Base-by-base conservation (phyloP, 1,140 invertebrate genomes). In the Platorchestia sp. region DNA sequence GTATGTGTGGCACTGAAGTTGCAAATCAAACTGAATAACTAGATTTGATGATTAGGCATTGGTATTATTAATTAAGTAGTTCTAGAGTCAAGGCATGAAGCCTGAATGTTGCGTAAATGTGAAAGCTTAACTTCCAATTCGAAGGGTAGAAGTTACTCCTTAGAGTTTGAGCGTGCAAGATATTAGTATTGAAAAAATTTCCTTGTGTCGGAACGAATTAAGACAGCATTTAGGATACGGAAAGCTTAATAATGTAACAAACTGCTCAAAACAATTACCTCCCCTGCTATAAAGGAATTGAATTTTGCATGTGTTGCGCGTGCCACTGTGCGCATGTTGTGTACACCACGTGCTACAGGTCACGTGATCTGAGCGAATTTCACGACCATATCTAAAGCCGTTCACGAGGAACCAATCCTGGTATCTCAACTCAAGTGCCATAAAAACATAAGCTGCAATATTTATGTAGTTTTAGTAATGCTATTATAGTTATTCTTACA, bases 391-490 rank as follows among this genome's bases (percentile, higher is more conserved):
- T 75, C 59, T 75, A 27, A 75, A 75, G 59, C 27, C 27, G 59
- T 75, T 75, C 59, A 75, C 36, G 45, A 47, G 91, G 40, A 93
- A 36, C 45, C 40, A 45, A 16, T 93, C 45, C 91, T 16, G 91
- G 44, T 45, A 47, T 93, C 91, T 93, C 91, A 93, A 93, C 91
- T 93, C 91, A 93, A 45, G 91, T 93, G 91, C 91, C 91, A 93
- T 93, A 93, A 93, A 14, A 10, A 14, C 91, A 45, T 93, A 93
- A 47, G 43, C 91, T 93, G 40, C 91, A 93, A 93, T 93, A 93
- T 93, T 93, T 93, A 93, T 93, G 40, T 93, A 93, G 44, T n/a
- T 93, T 47, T 93, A 93, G 45, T 93, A 93, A 47, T 93, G 10
- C 41, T 45, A 93, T 45, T 45, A 45, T 45, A 93, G 45, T 93